Evolutionary conservation across 2,888 invertebrate genomes (phyloP).

Genomic region (Dinocampus coccinellae): DNA sequence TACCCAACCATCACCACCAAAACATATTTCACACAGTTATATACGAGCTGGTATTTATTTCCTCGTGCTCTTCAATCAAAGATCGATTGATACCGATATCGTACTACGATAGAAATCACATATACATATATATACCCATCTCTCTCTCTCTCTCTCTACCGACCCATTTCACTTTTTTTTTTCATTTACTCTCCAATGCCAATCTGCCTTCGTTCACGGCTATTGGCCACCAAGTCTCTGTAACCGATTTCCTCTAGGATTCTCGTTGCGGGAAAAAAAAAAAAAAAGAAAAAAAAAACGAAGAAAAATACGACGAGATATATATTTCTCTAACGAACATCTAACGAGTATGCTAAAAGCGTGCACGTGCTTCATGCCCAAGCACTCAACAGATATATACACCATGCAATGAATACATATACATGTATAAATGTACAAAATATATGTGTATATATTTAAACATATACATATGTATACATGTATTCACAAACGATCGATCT

Average conservation of each 20-base stretch:
- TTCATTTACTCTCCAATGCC: conserved; percentile 1
- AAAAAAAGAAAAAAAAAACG: too few relatives aligned
- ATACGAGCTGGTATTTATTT: conserved; percentile 38
- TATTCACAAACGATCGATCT: conserved; percentile 38
- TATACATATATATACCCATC: conserved; percentile 33
- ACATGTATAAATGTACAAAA: conserved; percentile 18
- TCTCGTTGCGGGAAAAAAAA: background rate
- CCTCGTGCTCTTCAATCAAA: conserved; percentile 43
- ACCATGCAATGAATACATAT: conserved; percentile 42
- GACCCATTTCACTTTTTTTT: conserved; percentile 23
- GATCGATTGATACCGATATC: conserved; percentile 47
- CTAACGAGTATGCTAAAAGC: conserved; percentile 51
- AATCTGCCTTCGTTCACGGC: background rate
- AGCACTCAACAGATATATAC: conserved; percentile 37
- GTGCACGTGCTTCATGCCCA: conserved; percentile 51
- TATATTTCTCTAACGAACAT: conserved; percentile 48
- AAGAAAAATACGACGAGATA: conserved; percentile 7
- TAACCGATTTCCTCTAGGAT: conserved; percentile 25
- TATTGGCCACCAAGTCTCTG: conserved; percentile 39
- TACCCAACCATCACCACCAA: conserved; percentile 67
- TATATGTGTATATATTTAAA: conserved; percentile 20
- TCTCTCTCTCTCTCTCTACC: conserved; percentile 40
- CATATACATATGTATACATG: conserved; percentile 1
- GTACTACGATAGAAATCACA: conserved; percentile 37
- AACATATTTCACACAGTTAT: conserved; percentile 41